Percentiles rank a stretch among this genome's conserved stretches.
Evolutionary conservation across 2,888 invertebrate genomes (phyloP).

Genomic region (Campopleginae sp.): DNA sequence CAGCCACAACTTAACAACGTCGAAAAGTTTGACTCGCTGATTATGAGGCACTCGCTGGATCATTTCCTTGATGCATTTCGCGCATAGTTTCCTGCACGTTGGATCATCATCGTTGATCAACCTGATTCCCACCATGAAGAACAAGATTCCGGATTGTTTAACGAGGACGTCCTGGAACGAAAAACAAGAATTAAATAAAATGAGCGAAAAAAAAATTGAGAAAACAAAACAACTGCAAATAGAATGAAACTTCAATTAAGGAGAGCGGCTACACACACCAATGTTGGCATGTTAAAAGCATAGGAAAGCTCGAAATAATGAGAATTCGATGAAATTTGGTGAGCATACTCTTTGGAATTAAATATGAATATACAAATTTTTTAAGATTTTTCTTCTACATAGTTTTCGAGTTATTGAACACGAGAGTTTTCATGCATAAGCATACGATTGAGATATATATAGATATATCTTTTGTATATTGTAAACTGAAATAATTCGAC

Average conservation of each 20-base stretch:
- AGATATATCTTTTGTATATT: too few relatives aligned
- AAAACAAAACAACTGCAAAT: constrained; percentile 70
- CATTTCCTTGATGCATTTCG: constrained; percentile 90
- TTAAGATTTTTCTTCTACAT: too few relatives aligned
- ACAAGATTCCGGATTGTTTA: constrained; percentile 88
- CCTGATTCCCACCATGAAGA: constrained; percentile 90
- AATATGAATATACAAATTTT: too few relatives aligned
- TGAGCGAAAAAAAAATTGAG: constrained; percentile 29
- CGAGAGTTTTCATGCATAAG: too few relatives aligned
- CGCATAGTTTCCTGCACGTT: constrained; percentile 90
- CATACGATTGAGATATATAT: too few relatives aligned
- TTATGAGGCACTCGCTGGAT: constrained; percentile 86
- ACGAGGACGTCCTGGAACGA: constrained; percentile 86
- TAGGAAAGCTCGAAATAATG: too few relatives aligned
- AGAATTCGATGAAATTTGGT: too few relatives aligned
- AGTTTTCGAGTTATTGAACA: too few relatives aligned
- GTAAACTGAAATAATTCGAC: too few relatives aligned
- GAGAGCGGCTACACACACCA: too few relatives aligned
- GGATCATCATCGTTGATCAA: constrained; percentile 93
- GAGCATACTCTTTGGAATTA: too few relatives aligned
- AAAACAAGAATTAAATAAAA: constrained; percentile 52
- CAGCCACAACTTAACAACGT: constrained; percentile 89
- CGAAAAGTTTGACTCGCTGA: constrained; percentile 89
- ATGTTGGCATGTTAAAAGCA: too few relatives aligned
- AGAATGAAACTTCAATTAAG: not conserved